phyloP scores from a whole-genome alignment of 2,113 vertebrate genomes.

The Petrocephalus microphthalmus region DNA sequence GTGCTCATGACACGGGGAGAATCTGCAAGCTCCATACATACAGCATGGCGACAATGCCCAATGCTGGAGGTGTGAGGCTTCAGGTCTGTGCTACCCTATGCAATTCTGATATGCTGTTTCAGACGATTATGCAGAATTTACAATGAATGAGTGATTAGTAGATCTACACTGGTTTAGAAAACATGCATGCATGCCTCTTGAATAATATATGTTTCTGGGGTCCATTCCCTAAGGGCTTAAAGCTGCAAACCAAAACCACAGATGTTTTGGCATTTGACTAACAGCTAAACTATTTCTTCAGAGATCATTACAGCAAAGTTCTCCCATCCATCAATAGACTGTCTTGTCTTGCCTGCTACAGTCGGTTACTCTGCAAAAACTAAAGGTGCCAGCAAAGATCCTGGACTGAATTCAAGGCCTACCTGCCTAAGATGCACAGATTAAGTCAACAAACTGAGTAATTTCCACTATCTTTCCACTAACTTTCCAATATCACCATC shows the following conservation, averaged over 20 bases:
- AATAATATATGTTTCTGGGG: background rate
- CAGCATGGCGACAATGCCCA: background rate
- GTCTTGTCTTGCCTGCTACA: background rate
- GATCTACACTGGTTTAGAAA: background rate
- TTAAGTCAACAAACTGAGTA: background rate
- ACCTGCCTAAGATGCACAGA: background rate
- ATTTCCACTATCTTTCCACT: too few species aligned
- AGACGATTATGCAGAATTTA: background rate
- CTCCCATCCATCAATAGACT: background rate
- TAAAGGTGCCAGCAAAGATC: background rate
- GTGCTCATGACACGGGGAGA: background rate
- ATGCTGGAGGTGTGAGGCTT: background rate
- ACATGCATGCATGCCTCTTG: background rate
- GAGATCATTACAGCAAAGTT: background rate
- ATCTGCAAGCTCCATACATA: background rate
- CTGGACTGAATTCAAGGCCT: background rate
- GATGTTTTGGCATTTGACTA: background rate
- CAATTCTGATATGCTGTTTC: background rate
- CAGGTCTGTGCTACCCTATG: background rate
- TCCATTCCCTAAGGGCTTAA: background rate
- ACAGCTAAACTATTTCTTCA: background rate
- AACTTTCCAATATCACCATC: background rate
- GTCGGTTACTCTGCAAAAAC: background rate
- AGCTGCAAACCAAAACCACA: background rate
- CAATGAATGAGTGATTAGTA: background rate